phyloP scores from a whole-genome alignment of 2,113 vertebrate genomes.

The Campylomormyrus numenius region DNA sequence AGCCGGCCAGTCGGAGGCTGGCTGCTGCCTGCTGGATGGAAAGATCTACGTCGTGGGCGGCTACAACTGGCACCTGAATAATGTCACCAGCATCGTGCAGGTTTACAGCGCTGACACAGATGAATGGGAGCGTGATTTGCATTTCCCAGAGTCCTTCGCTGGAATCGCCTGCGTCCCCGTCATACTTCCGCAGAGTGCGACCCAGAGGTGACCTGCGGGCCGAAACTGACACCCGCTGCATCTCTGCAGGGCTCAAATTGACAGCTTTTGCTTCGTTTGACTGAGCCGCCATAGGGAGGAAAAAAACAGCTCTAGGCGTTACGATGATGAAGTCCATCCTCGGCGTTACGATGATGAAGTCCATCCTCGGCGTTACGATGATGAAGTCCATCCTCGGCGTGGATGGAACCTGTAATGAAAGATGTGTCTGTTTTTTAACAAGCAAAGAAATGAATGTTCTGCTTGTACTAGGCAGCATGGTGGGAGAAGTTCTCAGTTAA shows the following conservation, averaged over 20 bases:
- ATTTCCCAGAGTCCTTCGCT: slow-evolving; percentile 90
- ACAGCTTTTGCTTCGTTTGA: neutral
- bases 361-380: neutral
- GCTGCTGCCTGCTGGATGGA: slow-evolving; percentile 78
- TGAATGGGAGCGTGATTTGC: slow-evolving; percentile 94
- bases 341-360: neutral
- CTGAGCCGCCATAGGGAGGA: neutral
- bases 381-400: neutral
- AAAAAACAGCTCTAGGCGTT: slow-evolving; percentile 8
- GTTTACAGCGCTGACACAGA: slow-evolving; percentile 91
- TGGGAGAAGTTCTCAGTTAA: neutral
- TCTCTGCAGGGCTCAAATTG: neutral
- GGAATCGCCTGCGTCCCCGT: slow-evolving; percentile 79
- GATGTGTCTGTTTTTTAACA: neutral
- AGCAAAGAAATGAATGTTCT: neutral
- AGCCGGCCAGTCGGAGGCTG: slow-evolving; percentile 85
- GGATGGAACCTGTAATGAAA: neutral
- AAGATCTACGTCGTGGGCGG: slow-evolving; percentile 90
- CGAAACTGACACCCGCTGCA: slow-evolving; percentile 19
- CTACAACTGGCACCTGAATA: slow-evolving; percentile 97
- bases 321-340: neutral
- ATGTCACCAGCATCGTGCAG: slow-evolving; percentile 91
- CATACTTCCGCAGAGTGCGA: slow-evolving; percentile 70
- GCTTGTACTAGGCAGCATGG: neutral
- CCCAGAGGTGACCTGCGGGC: slow-evolving; percentile 54